These are phyloP conservation scores for Drosophila robusta DNA, from an alignment of 2,888 invertebrate species.

Conservation along the genomic window DNA sequence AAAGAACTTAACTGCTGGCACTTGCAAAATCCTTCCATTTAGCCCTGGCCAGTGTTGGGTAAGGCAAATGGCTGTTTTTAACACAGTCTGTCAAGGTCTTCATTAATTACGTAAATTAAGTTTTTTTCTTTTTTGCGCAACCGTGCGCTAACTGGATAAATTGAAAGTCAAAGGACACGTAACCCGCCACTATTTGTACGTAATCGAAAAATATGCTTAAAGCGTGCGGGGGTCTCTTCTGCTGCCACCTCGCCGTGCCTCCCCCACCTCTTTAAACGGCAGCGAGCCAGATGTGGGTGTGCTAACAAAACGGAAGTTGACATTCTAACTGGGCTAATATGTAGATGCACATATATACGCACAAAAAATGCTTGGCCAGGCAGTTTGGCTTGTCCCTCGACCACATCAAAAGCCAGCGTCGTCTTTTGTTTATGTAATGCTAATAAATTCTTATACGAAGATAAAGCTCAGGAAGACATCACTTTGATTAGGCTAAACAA, in stretches of 20 bases:
- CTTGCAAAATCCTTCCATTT: background rate
- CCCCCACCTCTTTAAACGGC: background rate
- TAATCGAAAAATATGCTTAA: slow-evolving; percentile 54
- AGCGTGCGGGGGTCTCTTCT: slow-evolving; percentile 8
- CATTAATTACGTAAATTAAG: slow-evolving; percentile 58
- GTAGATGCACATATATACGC: background rate
- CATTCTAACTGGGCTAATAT: slow-evolving; percentile 3
- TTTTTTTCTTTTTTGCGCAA: slow-evolving; percentile 18
- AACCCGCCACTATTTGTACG: slow-evolving; percentile 21
- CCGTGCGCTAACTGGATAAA: slow-evolving; percentile 25
- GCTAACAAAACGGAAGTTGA: slow-evolving; percentile 14
- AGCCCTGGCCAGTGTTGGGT: slow-evolving; percentile 2
- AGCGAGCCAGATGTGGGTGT: slow-evolving; percentile 2
- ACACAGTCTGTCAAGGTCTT: slow-evolving; percentile 33
- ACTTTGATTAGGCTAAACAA: slow-evolving; percentile 32
- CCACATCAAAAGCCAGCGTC: slow-evolving; percentile 16
- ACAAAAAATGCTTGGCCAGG: slow-evolving; percentile 1
- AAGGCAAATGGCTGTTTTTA: slow-evolving; percentile 14
- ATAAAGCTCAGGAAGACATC: slow-evolving; percentile 20
- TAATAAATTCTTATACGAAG: slow-evolving; percentile 23
- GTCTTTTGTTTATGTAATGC: slow-evolving; percentile 33
- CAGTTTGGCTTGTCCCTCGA: slow-evolving; percentile 27
- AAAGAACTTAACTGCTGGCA: slow-evolving; percentile 2
- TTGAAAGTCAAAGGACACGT: slow-evolving; percentile 19
- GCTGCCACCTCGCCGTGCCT: background rate